phyloP scores from a whole-genome alignment of 2,113 vertebrate genomes.

The Pelobates fuscus region DNA sequence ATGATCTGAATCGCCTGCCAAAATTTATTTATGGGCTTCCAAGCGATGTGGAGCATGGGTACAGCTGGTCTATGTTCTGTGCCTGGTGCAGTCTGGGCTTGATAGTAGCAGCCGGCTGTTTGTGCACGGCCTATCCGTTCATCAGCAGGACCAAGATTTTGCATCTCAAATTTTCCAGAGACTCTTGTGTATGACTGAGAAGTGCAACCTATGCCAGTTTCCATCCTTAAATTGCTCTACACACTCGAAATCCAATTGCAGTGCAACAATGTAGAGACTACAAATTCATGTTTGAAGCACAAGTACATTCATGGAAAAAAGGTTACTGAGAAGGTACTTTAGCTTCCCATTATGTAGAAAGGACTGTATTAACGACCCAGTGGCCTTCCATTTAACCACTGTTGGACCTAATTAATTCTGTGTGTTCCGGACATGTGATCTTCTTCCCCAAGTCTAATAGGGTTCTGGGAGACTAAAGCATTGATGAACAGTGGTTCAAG shows the following conservation, averaged over 20 bases:
- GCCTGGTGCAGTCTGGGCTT: slow-evolving; percentile 83
- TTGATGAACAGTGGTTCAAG: not conserved
- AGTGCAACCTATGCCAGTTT: slow-evolving; percentile 4
- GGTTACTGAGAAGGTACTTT: slow-evolving; percentile 6
- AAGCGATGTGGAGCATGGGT: slow-evolving; percentile 77
- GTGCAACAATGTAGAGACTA: slow-evolving; percentile 19
- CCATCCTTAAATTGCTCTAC: slow-evolving; percentile 11
- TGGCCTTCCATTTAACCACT: slow-evolving; percentile 22
- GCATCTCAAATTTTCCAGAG: slow-evolving; percentile 73
- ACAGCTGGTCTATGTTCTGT: slow-evolving; percentile 82
- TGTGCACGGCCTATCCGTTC: slow-evolving; percentile 80
- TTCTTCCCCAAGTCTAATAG: not conserved
- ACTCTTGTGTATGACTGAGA: slow-evolving; percentile 70
- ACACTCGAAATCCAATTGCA: slow-evolving; percentile 10
- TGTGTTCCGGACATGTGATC: not conserved
- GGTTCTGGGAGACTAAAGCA: not conserved
- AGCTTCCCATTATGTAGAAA: slow-evolving; percentile 19
- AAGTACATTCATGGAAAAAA: slow-evolving; percentile 6
- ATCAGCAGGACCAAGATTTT: slow-evolving; percentile 71
- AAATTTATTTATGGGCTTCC: slow-evolving; percentile 83
- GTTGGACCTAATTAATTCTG: slow-evolving; percentile 2
- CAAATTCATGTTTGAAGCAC: slow-evolving; percentile 38
- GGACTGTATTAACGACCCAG: not conserved
- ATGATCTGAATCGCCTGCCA: slow-evolving; percentile 80
- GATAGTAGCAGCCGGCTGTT: slow-evolving; percentile 75